Evolutionary conservation across 2,888 invertebrate species (phyloP).

Genomic region (Xylota sylvarum): DNA sequence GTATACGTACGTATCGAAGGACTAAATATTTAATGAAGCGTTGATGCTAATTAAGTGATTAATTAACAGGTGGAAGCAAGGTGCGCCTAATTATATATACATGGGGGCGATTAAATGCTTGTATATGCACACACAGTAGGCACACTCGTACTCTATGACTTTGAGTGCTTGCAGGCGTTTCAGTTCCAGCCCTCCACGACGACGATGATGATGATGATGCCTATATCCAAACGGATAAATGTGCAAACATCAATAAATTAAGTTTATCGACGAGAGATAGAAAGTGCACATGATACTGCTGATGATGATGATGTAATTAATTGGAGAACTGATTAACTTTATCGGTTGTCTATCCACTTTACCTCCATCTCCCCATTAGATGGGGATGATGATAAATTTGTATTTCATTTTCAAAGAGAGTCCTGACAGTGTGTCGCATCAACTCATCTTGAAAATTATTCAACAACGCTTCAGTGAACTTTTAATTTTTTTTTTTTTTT

Average conservation of each 20-base stretch:
- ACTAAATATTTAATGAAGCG: conserved; percentile 85
- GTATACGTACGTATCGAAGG: neutral
- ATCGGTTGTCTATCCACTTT: conserved; percentile 44
- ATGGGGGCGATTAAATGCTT: conserved; percentile 78
- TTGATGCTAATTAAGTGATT: conserved; percentile 85
- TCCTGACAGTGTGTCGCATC: conserved; percentile 16
- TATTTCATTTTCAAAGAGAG: too few relatives aligned
- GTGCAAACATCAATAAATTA: conserved; percentile 71
- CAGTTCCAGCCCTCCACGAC: conserved; percentile 6
- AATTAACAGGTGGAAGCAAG: conserved; percentile 81
- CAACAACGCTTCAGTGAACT: conserved; percentile 53
- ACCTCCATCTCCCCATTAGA: conserved; percentile 26
- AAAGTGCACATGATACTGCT: neutral
- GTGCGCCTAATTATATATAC: conserved; percentile 78
- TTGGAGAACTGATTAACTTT: conserved; percentile 43
- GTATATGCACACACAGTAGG: conserved; percentile 52
- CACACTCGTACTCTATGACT: neutral
- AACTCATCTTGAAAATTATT: conserved; percentile 71
- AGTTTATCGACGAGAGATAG: conserved; percentile 47
- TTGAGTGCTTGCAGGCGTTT: conserved; percentile 28
- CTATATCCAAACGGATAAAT: conserved; percentile 35
- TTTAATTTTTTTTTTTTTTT: conserved; percentile 13
- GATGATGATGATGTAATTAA: conserved; percentile 57
- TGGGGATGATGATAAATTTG: neutral
- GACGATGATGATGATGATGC: conserved; percentile 21